Evolutionary conservation across 2,113 vertebrate species (phyloP), one percentile per base, ranked within the genome.

Genomic region (Noctilio leporinus): DNA sequence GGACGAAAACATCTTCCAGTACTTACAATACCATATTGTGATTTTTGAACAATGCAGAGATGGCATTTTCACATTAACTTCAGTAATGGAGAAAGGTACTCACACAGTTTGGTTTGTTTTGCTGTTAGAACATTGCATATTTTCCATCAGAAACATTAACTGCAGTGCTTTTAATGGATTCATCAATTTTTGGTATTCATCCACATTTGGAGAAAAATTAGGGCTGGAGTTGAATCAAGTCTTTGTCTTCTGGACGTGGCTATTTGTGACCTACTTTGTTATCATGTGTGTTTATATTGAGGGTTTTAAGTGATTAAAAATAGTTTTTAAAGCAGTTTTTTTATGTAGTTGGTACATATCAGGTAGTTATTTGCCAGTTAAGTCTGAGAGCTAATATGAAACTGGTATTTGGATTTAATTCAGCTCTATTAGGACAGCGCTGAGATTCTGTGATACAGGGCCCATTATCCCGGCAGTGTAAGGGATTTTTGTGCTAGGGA

Each of bases 401-500:
- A 78, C 81, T 64, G 76, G 55, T 95, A 19, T 96, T 97, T 97
- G 96, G 97, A 91, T 97, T 98, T 96, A 96, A 97, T 96, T 98
- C 3, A 0, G 69, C 98, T 97, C 97, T 95, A 97, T 98, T 97
- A 98, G 94, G 92, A 97, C 95, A 97, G 97, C 84, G 96, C 96
- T 93, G 97, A 86, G 93, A 97, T 97, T 97, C 96, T 96, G 95
- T 96, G 97, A 98, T 98, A 98, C 98, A 98, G 97, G 96, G 86
- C 30, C 97, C 97, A 96, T 98, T 98, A 97, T 98, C 81, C 97
- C 96, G 97, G 94, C 96, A 96, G 97, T 98, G 97, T 97, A 97
- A 98, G 98, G 97, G 98, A 98, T 98, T 98, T 98, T 98, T 98
- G 98, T 98, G 97, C 96, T 94, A 96, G 94, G 97, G 90, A 94